Evolutionary conservation across 2,888 invertebrate species (phyloP), one percentile per base, ranked within the genome.

Genomic region (Yponomeuta malinellus): DNA sequence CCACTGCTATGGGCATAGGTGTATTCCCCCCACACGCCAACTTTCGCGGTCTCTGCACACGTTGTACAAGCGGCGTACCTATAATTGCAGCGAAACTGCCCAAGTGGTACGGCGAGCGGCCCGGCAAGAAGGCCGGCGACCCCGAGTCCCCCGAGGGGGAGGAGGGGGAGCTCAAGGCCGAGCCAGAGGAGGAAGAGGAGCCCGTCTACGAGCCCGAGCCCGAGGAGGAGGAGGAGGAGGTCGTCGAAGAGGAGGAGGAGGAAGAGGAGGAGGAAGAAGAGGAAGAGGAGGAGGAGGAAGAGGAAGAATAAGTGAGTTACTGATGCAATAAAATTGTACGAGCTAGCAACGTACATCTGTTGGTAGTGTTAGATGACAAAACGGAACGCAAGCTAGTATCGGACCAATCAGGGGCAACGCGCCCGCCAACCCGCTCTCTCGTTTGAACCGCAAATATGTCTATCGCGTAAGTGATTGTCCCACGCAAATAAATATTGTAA

Each of bases 31-130:
- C 33, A 23, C 33, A 33, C 33, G 33, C 33, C 33, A 33, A 2
- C 2, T 33, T 33, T 33, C 33, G 3, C 33, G 33, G 33, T 33
- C 33, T 33, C 43, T 5, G 43, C 1, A 43, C 5, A 5, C 43
- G 43, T 43, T 43, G 43, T n/a, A 29, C 2, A 29, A 29, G n/a
- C 64, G 2, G 5, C 23, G 23, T 1, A 23, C 23, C 1, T 9
- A 2, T 23, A 29, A 15, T 59, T 66, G 83, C 88, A 97, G 98
- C 97, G 94, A 96, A 96, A 94, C 93, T 98, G 92, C 97, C 97
- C 81, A 98, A 97, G 92, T 98, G 98, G 98, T 97, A 97, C 94
- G 97, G 98, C 81, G 98, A 98, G 93, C 94, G 97, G 92, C 97
- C 97, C 78, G 97, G 97, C 94, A 97, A 97, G 93, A 98, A 97